These are phyloP conservation scores for Drosophila elegans DNA, from an alignment of 1,140 invertebrate species.

Conservation along the genomic window DNA sequence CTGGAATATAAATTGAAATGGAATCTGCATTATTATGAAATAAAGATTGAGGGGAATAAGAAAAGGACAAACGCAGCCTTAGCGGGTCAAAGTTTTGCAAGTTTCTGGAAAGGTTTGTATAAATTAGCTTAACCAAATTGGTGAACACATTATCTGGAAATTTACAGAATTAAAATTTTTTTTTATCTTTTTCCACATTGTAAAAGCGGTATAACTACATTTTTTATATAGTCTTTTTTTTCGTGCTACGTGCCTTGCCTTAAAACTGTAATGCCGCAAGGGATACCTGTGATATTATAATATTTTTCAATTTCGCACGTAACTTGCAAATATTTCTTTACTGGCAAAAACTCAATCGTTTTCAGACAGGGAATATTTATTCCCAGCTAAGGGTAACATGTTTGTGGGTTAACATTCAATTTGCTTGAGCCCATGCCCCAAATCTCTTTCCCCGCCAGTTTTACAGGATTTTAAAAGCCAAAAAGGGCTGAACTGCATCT, in stretches of 20 bases:
- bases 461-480: conserved; percentile 2
- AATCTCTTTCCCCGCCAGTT: conserved; percentile 7
- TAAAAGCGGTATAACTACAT: no score
- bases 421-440: conserved; percentile 1
- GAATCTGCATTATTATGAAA: conserved; percentile 77
- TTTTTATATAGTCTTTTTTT: no score
- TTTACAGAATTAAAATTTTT: neutral
- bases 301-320: conserved; percentile 8
- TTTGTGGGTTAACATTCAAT: conserved; percentile 30
- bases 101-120: conserved; percentile 17
- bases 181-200: neutral
- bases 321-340: neutral
- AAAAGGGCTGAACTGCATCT: neutral
- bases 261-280: neutral
- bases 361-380: conserved; percentile 15
- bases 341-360: conserved; percentile 15
- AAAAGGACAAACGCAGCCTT: neutral
- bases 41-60: conserved; percentile 37
- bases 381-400: conserved; percentile 11
- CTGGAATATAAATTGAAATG: conserved; percentile 69
- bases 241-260: neutral
- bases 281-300: neutral
- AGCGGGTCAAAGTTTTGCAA: conserved; percentile 11
- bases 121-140: conserved; percentile 29
- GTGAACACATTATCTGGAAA: neutral